phyloP scores from a whole-genome alignment of 1,140 invertebrate genomes.

The Dreissena rostriformis region DNA sequence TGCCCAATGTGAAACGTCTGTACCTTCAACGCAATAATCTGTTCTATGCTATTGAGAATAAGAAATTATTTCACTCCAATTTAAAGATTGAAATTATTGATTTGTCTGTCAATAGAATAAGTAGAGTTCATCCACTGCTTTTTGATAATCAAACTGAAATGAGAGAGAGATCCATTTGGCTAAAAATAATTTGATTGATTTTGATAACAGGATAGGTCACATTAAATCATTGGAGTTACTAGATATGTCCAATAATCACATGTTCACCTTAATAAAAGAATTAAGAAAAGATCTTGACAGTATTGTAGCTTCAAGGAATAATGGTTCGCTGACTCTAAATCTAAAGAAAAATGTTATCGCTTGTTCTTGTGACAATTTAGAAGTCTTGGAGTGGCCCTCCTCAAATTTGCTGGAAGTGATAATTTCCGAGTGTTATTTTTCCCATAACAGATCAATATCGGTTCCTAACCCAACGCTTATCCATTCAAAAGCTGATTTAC shows the following conservation, averaged over 20 bases:
- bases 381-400: slow-evolving; percentile 19
- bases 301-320: background rate
- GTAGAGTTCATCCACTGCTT: background rate
- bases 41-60: background rate
- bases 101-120: slow-evolving; percentile 21
- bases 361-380: slow-evolving; percentile 36
- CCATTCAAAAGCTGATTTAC: background rate
- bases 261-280: background rate
- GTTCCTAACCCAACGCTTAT: background rate
- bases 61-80: background rate
- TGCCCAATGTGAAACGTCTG: slow-evolving; percentile 12
- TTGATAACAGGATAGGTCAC: slow-evolving; percentile 22
- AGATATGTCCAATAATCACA: slow-evolving; percentile 9
- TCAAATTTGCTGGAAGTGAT: background rate
- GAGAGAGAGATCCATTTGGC: background rate
- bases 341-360: slow-evolving; percentile 1
- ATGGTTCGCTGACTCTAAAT: background rate
- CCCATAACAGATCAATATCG: background rate
- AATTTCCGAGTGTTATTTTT: background rate
- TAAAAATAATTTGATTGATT: background rate
- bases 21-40: slow-evolving; percentile 1
- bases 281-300: background rate
- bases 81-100: slow-evolving; percentile 2
- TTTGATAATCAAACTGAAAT: slow-evolving; percentile 1
- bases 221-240: slow-evolving; percentile 1